phyloP scores from a whole-genome alignment of 2,888 invertebrate genomes.

The Lasioglossum villosulum region DNA sequence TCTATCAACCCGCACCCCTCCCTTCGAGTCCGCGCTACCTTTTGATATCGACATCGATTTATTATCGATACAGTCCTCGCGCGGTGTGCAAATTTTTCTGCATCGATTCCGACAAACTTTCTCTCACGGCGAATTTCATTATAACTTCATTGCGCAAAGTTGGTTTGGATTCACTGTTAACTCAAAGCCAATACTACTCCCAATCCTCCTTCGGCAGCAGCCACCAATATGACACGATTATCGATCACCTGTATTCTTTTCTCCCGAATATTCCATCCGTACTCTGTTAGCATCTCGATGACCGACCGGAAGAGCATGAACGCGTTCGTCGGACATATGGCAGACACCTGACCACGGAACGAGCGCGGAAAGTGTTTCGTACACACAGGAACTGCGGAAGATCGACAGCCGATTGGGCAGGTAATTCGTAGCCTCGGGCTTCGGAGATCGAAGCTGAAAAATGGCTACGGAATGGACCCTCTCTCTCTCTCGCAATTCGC shows the following conservation, averaged over 20 bases:
- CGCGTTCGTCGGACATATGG: slow-evolving; percentile 44
- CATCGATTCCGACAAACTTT: neutral
- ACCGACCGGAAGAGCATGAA: slow-evolving; percentile 17
- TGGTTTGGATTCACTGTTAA: neutral
- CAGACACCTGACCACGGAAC: slow-evolving; percentile 34
- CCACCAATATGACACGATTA: neutral
- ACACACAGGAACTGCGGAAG: neutral
- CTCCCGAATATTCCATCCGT: neutral
- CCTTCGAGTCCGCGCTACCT: neutral
- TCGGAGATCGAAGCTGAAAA: slow-evolving; percentile 18
- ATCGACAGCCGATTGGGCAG: slow-evolving; percentile 8
- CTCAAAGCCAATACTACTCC: neutral
- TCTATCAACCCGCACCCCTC: neutral
- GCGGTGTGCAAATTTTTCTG: neutral
- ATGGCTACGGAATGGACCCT: neutral
- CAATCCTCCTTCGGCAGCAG: neutral
- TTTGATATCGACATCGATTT: neutral
- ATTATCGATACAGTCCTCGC: neutral
- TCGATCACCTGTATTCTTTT: too few relatives aligned
- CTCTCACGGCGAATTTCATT: neutral
- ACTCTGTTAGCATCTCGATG: slow-evolving; percentile 9
- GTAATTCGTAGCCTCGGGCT: slow-evolving; percentile 13
- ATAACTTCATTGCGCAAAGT: neutral
- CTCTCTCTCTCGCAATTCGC: neutral
- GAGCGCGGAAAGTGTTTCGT: slow-evolving; percentile 18